phyloP scores from a whole-genome alignment of 2,888 invertebrate genomes.

The Xestia rhomboidea region DNA sequence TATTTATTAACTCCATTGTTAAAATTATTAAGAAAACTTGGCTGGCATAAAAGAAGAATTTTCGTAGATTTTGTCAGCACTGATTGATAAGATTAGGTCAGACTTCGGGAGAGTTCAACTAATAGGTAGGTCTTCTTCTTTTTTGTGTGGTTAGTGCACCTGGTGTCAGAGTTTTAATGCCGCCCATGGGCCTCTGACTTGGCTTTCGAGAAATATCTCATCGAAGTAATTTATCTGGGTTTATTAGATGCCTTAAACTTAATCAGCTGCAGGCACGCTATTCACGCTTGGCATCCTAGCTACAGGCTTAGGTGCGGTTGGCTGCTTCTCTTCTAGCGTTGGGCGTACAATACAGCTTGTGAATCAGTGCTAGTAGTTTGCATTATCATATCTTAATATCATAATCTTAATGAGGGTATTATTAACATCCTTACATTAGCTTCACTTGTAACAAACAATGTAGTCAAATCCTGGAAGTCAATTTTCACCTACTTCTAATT shows the following conservation, averaged over 20 bases:
- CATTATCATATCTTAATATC: not conserved
- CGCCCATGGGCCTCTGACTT: too few relatives aligned
- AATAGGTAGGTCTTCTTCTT: too few relatives aligned
- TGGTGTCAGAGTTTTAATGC: too few relatives aligned
- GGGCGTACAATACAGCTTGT: not conserved
- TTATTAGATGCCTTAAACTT: not conserved
- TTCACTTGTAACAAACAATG: too few relatives aligned
- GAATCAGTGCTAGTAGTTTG: not conserved
- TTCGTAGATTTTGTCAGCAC: not conserved
- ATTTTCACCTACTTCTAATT: too few relatives aligned
- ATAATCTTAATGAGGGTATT: not conserved
- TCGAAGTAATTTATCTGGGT: not conserved
- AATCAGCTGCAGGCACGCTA: not conserved
- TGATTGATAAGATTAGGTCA: not conserved
- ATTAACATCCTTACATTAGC: too few relatives aligned
- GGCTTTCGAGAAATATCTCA: too few relatives aligned
- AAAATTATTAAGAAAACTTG: not conserved
- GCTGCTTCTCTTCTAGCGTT: slow-evolving; percentile 11
- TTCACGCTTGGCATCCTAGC: slow-evolving; percentile 15
- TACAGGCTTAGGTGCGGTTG: slow-evolving; percentile 22
- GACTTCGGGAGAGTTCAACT: too few relatives aligned
- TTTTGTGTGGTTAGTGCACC: too few relatives aligned
- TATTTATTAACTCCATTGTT: not conserved
- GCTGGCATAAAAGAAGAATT: not conserved
- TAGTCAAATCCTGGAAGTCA: too few relatives aligned